phyloP scores from a whole-genome alignment of 2,113 vertebrate species.

The Garra rufa region DNA sequence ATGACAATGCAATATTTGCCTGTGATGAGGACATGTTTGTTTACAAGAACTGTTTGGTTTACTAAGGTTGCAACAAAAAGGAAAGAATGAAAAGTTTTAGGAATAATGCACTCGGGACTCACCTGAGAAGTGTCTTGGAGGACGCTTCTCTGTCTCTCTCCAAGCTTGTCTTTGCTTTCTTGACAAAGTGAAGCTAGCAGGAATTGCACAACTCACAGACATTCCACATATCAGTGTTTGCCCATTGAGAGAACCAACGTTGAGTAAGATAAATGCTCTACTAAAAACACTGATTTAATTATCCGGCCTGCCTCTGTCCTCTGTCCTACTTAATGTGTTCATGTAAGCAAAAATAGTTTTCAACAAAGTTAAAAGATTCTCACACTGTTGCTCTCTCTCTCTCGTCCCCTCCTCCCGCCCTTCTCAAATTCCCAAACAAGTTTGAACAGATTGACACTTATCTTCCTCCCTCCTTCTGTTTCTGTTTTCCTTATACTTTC shows the following conservation, averaged over 20 bases:
- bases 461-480: slow-evolving; percentile 70
- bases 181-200: slow-evolving; percentile 59
- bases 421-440: slow-evolving; percentile 83
- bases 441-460: slow-evolving; percentile 80
- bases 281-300: slow-evolving; percentile 51
- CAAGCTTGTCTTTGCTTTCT: slow-evolving; percentile 53
- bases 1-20: not conserved
- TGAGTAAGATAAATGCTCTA: slow-evolving; percentile 46
- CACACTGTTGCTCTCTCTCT: slow-evolving; percentile 57
- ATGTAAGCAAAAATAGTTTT: slow-evolving; percentile 64
- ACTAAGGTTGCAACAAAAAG: slow-evolving; percentile 25
- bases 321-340: slow-evolving; percentile 34
- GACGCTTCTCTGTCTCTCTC: slow-evolving; percentile 51
- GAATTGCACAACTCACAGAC: slow-evolving; percentile 71
- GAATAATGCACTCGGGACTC: slow-evolving; percentile 56
- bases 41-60: slow-evolving; percentile 16
- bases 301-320: slow-evolving; percentile 7
- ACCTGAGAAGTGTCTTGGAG: slow-evolving; percentile 70
- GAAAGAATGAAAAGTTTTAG: slow-evolving; percentile 16
- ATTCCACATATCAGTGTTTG: slow-evolving; percentile 61
- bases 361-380: slow-evolving; percentile 55
- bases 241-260: slow-evolving; percentile 52
- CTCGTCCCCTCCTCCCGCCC: slow-evolving; percentile 66
- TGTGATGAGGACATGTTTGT: not conserved
- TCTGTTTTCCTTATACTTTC: slow-evolving; percentile 54